Evolutionary conservation across 2,888 invertebrate genomes (phyloP).

Genomic region (Ormyrus labotus): DNA sequence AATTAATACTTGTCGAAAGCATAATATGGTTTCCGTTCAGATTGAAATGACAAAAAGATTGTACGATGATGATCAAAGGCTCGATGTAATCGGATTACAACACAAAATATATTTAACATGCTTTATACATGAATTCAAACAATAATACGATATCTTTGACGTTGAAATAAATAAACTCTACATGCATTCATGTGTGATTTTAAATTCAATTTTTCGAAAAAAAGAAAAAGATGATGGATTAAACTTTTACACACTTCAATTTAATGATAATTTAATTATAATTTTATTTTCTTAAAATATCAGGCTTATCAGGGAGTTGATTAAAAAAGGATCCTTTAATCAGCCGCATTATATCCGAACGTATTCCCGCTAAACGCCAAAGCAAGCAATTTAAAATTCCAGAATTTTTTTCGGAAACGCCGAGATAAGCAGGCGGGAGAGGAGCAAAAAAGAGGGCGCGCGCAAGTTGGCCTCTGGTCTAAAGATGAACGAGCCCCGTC

Average conservation of each 20-base stretch:
- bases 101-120: background rate
- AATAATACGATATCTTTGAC: constrained; percentile 17
- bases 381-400: too few species aligned
- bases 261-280: too few species aligned
- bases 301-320: too few species aligned
- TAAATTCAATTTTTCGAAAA: too few species aligned
- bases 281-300: too few species aligned
- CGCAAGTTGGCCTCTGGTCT: background rate
- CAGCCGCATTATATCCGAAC: too few species aligned
- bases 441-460: background rate
- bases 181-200: background rate
- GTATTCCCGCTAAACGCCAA: too few species aligned
- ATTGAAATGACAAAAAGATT: constrained; percentile 1
- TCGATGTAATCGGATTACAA: constrained; percentile 13
- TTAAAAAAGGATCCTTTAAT: too few species aligned
- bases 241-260: too few species aligned
- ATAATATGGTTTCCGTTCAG: background rate
- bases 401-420: background rate
- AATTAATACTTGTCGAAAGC: background rate
- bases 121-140: background rate
- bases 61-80: background rate
- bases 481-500: constrained; percentile 44
- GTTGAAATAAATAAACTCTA: background rate
- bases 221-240: too few species aligned
- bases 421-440: background rate